Percentiles rank a stretch among this genome's conserved stretches.
phyloP scores from a whole-genome alignment of 2,113 vertebrate species.

The Neogale vison region DNA sequence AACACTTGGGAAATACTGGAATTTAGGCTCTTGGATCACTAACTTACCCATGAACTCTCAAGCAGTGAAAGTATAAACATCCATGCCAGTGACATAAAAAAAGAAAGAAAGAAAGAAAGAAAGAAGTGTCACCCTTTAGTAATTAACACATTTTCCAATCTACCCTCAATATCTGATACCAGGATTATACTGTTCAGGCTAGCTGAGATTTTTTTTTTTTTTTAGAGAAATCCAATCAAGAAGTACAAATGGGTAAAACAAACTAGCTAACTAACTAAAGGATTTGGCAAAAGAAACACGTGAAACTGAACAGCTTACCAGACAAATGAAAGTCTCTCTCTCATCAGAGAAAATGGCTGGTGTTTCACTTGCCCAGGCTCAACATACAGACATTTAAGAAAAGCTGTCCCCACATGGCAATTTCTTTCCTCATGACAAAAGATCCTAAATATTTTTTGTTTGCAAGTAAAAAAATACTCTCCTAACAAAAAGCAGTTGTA shows the following conservation, averaged over 20 bases:
- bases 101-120: not conserved
- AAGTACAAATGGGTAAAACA: constrained; percentile 49
- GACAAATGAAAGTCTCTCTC: constrained; percentile 32
- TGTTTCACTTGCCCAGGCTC: constrained; percentile 19
- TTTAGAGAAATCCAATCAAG: constrained; percentile 68
- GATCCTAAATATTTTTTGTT: constrained; percentile 73
- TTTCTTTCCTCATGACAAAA: constrained; percentile 64
- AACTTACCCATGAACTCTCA: not conserved
- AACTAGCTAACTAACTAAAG: constrained; percentile 52
- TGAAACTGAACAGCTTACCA: not conserved
- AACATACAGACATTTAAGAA: constrained; percentile 52
- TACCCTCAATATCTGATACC: constrained; percentile 49
- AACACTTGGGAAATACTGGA: not conserved
- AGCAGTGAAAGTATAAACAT: not conserved
- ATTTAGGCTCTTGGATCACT: not conserved
- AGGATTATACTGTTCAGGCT: constrained; percentile 55
- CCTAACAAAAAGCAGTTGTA: constrained; percentile 72
- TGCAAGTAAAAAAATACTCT: constrained; percentile 45
- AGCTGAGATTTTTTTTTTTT: constrained; percentile 54
- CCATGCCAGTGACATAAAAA: not conserved
- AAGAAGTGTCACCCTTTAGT: not conserved
- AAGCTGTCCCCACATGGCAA: constrained; percentile 67
- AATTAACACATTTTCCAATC: not conserved
- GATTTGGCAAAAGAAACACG: constrained; percentile 25
- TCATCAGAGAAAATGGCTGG: not conserved